Conservation (phyloP, 2,797 vertebrate genomes). For the Emydoidea blandingii region DNA sequence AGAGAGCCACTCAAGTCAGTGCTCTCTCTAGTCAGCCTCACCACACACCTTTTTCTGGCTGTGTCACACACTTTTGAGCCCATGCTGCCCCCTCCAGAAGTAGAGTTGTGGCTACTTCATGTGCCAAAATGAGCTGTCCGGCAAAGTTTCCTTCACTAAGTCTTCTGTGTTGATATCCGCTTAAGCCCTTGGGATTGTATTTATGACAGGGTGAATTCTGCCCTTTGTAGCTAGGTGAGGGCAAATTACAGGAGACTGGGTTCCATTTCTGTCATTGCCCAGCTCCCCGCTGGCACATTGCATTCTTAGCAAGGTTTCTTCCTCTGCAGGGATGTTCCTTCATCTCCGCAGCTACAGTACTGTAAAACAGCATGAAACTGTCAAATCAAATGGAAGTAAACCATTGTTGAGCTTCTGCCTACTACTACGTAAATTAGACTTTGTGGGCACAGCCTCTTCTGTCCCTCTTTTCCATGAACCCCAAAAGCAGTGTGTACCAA, state of each 20-base stretch:
- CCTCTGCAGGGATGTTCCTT: not conserved
- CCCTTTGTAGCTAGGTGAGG: not conserved
- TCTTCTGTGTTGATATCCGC: accelerated
- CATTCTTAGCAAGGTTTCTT: not conserved
- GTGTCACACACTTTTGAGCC: not conserved
- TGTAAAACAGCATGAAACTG: not conserved
- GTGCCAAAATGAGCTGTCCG: accelerated
- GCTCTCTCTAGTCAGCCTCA: accelerated
- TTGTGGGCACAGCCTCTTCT: not conserved
- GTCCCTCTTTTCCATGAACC: constrained; percentile 50
- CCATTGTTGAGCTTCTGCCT: not conserved
- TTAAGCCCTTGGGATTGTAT: not conserved
- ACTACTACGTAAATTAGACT: constrained; percentile 46
- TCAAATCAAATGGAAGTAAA: constrained; percentile 15
- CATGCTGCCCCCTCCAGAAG: accelerated
- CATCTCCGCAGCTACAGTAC: not conserved
- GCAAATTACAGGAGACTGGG: not conserved
- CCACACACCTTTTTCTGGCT: not conserved
- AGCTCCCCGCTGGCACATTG: accelerated
- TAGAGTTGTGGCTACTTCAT: not conserved
- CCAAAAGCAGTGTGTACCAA: constrained; percentile 7
- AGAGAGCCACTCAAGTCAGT: not conserved
- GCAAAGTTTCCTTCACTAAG: accelerated
- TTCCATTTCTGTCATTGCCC: not conserved
- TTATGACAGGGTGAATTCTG: not conserved